phyloP scores from a whole-genome alignment of 2,113 vertebrate species.

The Setophaga petechia region DNA sequence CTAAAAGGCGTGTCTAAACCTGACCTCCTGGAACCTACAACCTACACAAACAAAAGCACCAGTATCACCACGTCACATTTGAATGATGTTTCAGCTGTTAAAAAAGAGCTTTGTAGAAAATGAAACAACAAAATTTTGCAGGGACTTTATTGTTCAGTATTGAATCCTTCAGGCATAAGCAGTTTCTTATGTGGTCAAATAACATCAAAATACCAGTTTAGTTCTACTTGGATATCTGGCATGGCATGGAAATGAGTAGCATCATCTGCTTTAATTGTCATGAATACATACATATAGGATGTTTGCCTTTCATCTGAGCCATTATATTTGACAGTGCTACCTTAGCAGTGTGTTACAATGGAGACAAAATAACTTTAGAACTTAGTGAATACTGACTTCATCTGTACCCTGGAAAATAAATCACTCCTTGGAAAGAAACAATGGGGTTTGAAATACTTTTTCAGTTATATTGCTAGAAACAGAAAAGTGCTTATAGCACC shows the following conservation, averaged over 20 bases:
- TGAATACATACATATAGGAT: not conserved
- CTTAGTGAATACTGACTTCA: not conserved
- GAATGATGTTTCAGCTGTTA: not conserved
- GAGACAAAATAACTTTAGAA: not conserved
- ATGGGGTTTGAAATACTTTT: not conserved
- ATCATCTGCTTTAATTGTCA: not conserved
- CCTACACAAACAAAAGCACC: not conserved
- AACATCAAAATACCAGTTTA: not conserved
- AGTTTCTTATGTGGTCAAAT: not conserved
- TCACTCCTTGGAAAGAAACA: not conserved
- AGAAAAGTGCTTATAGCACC: conserved; percentile 17
- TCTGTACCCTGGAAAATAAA: conserved; percentile 26
- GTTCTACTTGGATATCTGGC: not conserved
- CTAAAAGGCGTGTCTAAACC: not conserved
- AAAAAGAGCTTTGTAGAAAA: not conserved
- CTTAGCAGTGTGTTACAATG: not conserved
- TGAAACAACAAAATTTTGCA: not conserved
- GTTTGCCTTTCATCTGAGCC: not conserved
- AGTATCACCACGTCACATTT: not conserved
- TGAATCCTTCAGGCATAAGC: not conserved
- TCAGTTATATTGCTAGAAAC: not conserved
- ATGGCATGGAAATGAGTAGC: not conserved
- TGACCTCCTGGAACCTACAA: not conserved
- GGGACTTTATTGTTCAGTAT: not conserved
- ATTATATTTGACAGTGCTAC: not conserved